These are phyloP conservation scores for Geotrupes spiniger DNA, from an alignment of 2,888 invertebrate genomes.

Conservation along the genomic window DNA sequence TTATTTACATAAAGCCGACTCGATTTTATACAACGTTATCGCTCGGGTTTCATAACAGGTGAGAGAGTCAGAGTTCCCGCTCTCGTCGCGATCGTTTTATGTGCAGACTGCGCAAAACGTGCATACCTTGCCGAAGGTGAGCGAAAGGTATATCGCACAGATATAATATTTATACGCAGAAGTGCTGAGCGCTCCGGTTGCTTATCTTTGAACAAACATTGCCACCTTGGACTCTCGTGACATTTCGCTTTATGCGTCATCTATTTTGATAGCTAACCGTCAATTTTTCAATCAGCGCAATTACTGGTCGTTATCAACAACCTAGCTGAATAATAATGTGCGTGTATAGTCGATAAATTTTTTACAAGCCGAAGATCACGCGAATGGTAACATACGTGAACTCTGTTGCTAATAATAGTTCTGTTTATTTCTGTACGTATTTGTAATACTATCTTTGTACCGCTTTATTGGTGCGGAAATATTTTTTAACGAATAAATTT, in stretches of 20 bases:
- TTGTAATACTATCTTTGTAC: neutral
- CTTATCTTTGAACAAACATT: conserved; percentile 22
- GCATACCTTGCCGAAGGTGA: conserved; percentile 21
- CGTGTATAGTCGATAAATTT: conserved; percentile 1
- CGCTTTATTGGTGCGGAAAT: no score
- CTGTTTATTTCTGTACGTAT: conserved; percentile 9
- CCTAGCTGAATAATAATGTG: no score
- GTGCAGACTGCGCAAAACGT: conserved; percentile 15
- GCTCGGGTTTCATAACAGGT: conserved; percentile 14
- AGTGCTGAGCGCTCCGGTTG: conserved; percentile 19
- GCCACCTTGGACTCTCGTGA: conserved; percentile 24
- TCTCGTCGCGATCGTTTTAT: conserved; percentile 1
- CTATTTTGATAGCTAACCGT: conserved; percentile 3
- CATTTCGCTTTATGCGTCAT: conserved; percentile 13
- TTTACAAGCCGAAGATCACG: conserved; percentile 2
- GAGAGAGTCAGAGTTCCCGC: conserved; percentile 7
- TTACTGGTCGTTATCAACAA: no score
- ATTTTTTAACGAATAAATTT: no score
- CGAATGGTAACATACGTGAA: conserved; percentile 12
- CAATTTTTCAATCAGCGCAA: conserved; percentile 6
- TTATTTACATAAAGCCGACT: conserved; percentile 11
- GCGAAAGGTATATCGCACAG: conserved; percentile 14
- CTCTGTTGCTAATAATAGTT: conserved; percentile 13
- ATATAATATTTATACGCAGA: conserved; percentile 17
- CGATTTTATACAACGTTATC: neutral